A percentile compares a stretch with the other conserved stretches of the same genome.
Conservation (phyloP, 2,113 vertebrate genomes). For the Engraulis encrasicolus region DNA sequence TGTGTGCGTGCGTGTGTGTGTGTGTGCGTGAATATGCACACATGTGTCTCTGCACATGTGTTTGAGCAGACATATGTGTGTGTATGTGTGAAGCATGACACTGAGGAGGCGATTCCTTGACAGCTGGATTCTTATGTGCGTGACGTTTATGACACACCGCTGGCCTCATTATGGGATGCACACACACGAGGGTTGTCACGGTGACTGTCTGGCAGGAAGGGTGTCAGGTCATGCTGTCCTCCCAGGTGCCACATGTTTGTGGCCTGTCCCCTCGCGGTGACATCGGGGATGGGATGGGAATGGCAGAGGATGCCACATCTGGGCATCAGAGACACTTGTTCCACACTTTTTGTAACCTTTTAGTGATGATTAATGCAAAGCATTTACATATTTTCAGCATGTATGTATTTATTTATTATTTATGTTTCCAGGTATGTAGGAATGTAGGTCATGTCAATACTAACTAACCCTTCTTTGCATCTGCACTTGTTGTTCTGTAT, state of each 20-base stretch:
- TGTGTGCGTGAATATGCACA: slow-evolving; percentile 21
- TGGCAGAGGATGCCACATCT: neutral
- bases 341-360: too few species aligned
- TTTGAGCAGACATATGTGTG: neutral
- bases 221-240: slow-evolving; percentile 34
- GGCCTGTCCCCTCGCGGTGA: slow-evolving; percentile 28
- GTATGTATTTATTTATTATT: too few species aligned
- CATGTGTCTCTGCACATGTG: neutral
- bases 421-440: too few species aligned
- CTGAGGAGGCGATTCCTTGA: slow-evolving; percentile 29
- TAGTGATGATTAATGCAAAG: too few species aligned
- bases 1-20: slow-evolving; percentile 37
- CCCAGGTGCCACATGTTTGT: slow-evolving; percentile 38
- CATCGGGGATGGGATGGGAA: slow-evolving; percentile 3
- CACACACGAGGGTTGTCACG: slow-evolving; percentile 33
- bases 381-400: too few species aligned
- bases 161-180: slow-evolving; percentile 54
- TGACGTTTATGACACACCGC: slow-evolving; percentile 41
- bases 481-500: too few species aligned
- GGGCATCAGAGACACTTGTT: too few species aligned
- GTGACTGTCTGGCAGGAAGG: slow-evolving; percentile 30
- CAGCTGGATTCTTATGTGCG: slow-evolving; percentile 35
- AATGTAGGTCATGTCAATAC: too few species aligned
- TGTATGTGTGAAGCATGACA: neutral
- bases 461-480: too few species aligned